phyloP scores from a whole-genome alignment of 2,797 vertebrate species.

The Paratrypauchen microcephalus region DNA sequence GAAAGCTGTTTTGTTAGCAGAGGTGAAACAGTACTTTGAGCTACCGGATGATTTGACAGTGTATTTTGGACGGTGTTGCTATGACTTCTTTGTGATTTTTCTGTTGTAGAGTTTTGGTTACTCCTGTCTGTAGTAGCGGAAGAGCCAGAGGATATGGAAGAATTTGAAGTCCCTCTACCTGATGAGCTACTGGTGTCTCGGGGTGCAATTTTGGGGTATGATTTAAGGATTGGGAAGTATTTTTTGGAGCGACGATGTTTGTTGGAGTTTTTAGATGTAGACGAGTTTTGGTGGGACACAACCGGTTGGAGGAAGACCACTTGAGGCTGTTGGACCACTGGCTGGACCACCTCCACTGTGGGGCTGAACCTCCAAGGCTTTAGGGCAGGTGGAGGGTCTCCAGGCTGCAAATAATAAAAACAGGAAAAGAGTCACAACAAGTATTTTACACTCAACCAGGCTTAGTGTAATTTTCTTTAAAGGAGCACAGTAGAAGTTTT shows the following conservation, averaged over 20 bases:
- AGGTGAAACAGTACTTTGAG: conserved; percentile 32
- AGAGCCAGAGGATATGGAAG: conserved; percentile 39
- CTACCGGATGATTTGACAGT: conserved; percentile 39
- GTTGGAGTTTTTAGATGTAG: conserved; percentile 59
- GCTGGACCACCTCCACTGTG: conserved; percentile 74
- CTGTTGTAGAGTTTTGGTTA: conserved; percentile 40
- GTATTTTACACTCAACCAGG: background rate
- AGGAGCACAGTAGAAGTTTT: too few relatives aligned
- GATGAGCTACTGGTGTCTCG: conserved; percentile 74
- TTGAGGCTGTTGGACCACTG: conserved; percentile 77
- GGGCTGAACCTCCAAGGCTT: conserved; percentile 85
- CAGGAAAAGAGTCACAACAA: background rate
- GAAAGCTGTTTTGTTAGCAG: conserved; percentile 44
- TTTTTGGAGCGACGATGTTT: conserved; percentile 82
- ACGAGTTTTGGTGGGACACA: conserved; percentile 69
- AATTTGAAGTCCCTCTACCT: conserved; percentile 55
- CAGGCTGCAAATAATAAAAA: conserved; percentile 59
- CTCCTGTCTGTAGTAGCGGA: conserved; percentile 51
- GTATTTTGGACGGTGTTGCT: conserved; percentile 13
- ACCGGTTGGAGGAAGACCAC: conserved; percentile 83
- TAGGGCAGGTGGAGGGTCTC: conserved; percentile 69
- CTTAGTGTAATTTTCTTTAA: background rate
- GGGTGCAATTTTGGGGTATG: conserved; percentile 91
- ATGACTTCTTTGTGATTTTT: conserved; percentile 48
- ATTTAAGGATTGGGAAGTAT: conserved; percentile 89